phyloP scores from a whole-genome alignment of 2,113 vertebrate genomes.

The Oryzias woworae region DNA sequence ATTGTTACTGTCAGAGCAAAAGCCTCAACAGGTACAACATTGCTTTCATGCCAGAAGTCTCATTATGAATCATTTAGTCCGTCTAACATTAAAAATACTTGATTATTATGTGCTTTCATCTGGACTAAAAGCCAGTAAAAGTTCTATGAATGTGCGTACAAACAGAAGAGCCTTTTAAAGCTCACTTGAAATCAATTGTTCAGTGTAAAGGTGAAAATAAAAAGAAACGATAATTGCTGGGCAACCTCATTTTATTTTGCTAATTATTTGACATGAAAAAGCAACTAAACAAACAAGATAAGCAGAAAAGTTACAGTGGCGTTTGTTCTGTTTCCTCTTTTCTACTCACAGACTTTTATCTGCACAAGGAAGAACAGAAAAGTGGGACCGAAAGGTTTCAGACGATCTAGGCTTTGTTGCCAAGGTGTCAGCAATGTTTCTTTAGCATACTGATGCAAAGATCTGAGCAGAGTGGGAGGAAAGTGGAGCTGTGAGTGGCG shows the following conservation, averaged over 20 bases:
- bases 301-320: slow-evolving; percentile 33
- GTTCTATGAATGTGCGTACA: no score
- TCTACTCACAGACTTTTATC: slow-evolving; percentile 49
- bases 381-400: slow-evolving; percentile 40
- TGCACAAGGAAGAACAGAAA: slow-evolving; percentile 49
- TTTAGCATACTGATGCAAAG: slow-evolving; percentile 61
- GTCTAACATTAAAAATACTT: not conserved
- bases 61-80: not conserved
- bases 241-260: not conserved
- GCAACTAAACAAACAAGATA: slow-evolving; percentile 17
- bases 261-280: slow-evolving; percentile 13
- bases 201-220: not conserved
- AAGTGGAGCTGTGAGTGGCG: slow-evolving; percentile 32
- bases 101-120: not conserved
- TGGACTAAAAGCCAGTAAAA: not conserved
- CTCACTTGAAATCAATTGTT: no score
- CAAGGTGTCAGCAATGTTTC: slow-evolving; percentile 52
- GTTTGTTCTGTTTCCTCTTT: slow-evolving; percentile 26
- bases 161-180: no score
- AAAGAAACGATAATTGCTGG: not conserved
- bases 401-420: slow-evolving; percentile 57
- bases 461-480: slow-evolving; percentile 24
- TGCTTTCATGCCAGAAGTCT: slow-evolving; percentile 4
- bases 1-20: slow-evolving; percentile 21
- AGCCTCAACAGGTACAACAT: not conserved